phyloP scores from a whole-genome alignment of 2,888 invertebrate species.

The Allygus modestus region DNA sequence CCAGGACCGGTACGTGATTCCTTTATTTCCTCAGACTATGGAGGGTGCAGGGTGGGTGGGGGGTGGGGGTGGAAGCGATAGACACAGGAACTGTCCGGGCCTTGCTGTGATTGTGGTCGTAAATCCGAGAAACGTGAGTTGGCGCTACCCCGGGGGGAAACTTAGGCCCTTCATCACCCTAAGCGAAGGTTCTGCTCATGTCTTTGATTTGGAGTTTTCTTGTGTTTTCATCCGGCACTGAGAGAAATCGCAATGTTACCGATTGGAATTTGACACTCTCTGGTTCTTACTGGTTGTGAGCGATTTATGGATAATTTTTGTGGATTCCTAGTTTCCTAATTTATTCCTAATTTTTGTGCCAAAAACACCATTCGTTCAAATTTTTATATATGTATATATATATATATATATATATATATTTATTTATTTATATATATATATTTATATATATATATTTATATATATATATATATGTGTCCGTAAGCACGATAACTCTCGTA shows the following conservation, averaged over 20 bases:
- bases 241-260: neutral
- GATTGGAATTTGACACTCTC: neutral
- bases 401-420: too few species aligned
- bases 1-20: conserved; percentile 1
- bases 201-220: neutral
- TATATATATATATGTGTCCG: too few species aligned
- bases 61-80: neutral
- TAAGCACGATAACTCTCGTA: too few species aligned
- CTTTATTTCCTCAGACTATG: neutral
- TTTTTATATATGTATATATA: too few species aligned
- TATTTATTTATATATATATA: too few species aligned
- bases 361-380: too few species aligned
- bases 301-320: too few species aligned
- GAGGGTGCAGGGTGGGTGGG: neutral
- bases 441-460: too few species aligned
- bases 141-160: neutral
- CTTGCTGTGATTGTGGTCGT: conserved; percentile 61
- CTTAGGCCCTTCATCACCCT: conserved; percentile 34
- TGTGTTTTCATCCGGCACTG: neutral
- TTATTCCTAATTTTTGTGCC: too few species aligned
- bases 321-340: too few species aligned
- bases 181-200: neutral
- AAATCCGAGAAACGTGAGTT: conserved; percentile 64
- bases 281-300: too few species aligned
- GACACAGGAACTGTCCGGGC: conserved; percentile 17